Percentiles rank a stretch among this genome's conserved stretches.
These are phyloP conservation scores for Bos javanicus DNA, from an alignment of 2,113 vertebrate genomes.

Conservation along the genomic window DNA sequence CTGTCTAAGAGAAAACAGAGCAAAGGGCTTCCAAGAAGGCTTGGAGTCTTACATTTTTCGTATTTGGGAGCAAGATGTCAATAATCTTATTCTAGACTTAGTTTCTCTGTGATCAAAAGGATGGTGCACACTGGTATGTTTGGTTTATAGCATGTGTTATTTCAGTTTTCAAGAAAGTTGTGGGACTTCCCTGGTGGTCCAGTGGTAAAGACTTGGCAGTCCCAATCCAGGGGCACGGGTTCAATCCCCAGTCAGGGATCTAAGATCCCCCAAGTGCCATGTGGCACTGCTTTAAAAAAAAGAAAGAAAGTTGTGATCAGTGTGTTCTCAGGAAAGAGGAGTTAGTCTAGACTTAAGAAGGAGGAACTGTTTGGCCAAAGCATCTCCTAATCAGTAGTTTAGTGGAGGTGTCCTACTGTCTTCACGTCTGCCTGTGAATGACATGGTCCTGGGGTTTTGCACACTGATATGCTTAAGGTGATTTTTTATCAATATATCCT, in stretches of 20 bases:
- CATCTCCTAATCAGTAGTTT: not conserved
- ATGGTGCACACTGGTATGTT: not conserved
- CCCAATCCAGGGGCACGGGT: not conserved
- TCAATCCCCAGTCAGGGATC: not conserved
- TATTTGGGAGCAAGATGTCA: not conserved
- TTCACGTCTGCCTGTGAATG: not conserved
- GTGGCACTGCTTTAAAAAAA: not conserved
- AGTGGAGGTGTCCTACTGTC: not conserved
- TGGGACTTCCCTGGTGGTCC: not conserved
- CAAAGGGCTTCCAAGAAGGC: constrained; percentile 21
- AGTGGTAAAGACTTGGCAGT: not conserved
- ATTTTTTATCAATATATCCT: constrained; percentile 23
- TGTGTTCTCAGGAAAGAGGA: not conserved
- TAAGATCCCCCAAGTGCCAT: not conserved
- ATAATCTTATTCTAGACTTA: not conserved
- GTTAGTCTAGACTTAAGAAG: not conserved
- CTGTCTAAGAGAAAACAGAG: constrained; percentile 23
- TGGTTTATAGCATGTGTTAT: not conserved
- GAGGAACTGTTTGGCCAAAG: not conserved
- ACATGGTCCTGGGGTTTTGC: not conserved
- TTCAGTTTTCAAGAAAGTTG: not conserved
- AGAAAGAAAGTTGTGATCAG: not conserved
- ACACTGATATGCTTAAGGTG: not conserved
- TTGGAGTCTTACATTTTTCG: not conserved
- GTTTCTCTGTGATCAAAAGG: not conserved